Conservation (phyloP, 2,888 invertebrate genomes). For the Parasteatoda lunata region DNA sequence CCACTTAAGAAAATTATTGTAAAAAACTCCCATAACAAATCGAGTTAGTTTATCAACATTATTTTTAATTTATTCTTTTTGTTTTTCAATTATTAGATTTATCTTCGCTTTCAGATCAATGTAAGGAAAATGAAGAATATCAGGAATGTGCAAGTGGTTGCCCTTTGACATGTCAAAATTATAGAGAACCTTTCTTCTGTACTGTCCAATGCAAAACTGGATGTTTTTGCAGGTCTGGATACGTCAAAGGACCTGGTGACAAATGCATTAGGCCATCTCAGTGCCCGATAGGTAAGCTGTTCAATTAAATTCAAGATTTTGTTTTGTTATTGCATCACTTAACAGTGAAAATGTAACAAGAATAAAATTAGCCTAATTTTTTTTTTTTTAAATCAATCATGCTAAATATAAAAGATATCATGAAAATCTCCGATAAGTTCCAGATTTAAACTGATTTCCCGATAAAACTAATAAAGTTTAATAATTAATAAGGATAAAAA, state of each 20-base stretch:
- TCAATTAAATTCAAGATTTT: too few species aligned
- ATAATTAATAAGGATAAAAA: too few species aligned
- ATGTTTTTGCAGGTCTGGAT: conserved; percentile 52
- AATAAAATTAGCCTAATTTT: too few species aligned
- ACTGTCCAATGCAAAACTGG: conserved; percentile 39
- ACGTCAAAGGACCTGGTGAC: conserved; percentile 16
- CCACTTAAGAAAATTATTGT: not conserved
- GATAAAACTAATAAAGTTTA: too few species aligned
- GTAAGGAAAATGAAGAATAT: conserved; percentile 43
- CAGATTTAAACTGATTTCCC: too few species aligned
- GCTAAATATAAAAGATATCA: too few species aligned
- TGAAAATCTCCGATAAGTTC: too few species aligned
- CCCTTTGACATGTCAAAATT: conserved; percentile 37
- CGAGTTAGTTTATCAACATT: not conserved
- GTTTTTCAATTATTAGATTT: not conserved
- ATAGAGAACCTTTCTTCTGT: conserved; percentile 38
- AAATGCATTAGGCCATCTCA: conserved; percentile 42
- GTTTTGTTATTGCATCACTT: too few species aligned
- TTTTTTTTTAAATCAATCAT: too few species aligned
- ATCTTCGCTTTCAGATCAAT: conserved; percentile 1
- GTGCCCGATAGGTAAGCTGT: conserved; percentile 34
- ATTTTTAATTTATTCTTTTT: not conserved
- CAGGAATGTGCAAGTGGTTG: conserved; percentile 45
- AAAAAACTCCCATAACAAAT: not conserved
- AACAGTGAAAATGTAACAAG: too few species aligned